phyloP scores from a whole-genome alignment of 2,888 invertebrate genomes.

The Amaurobius ferox region DNA sequence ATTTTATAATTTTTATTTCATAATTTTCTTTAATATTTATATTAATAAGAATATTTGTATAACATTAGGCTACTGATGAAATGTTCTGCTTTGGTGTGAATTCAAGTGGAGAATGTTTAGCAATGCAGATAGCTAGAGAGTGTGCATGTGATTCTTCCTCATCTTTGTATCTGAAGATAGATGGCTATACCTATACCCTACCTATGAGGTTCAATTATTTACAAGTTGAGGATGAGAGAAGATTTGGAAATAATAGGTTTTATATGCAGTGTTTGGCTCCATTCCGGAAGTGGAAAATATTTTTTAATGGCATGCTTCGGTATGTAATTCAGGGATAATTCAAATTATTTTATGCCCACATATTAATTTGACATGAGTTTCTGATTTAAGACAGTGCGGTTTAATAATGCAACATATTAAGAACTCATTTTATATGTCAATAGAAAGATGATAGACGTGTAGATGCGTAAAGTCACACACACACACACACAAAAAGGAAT shows the following conservation, averaged over 20 bases:
- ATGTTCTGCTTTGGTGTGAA: background rate
- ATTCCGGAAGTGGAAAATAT: background rate
- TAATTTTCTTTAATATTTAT: too few species aligned
- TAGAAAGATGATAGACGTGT: too few species aligned
- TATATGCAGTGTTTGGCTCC: background rate
- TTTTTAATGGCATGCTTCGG: constrained; percentile 1
- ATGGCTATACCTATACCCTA: background rate
- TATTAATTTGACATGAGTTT: too few species aligned
- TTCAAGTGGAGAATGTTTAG: background rate
- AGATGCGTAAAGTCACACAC: too few species aligned
- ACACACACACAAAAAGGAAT: too few species aligned
- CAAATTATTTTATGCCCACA: too few species aligned
- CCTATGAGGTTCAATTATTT: background rate
- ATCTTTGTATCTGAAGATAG: background rate
- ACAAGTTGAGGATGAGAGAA: background rate
- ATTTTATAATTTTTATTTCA: too few species aligned
- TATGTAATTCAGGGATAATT: too few species aligned
- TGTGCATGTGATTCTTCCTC: background rate
- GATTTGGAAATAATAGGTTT: background rate
- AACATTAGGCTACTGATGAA: background rate
- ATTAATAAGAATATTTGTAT: too few species aligned
- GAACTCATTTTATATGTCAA: too few species aligned
- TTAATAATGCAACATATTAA: too few species aligned
- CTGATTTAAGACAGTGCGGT: too few species aligned
- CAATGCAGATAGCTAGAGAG: background rate